Evolutionary conservation across 2,113 vertebrate genomes (phyloP).

Genomic region (Lamprologus lemairii): DNA sequence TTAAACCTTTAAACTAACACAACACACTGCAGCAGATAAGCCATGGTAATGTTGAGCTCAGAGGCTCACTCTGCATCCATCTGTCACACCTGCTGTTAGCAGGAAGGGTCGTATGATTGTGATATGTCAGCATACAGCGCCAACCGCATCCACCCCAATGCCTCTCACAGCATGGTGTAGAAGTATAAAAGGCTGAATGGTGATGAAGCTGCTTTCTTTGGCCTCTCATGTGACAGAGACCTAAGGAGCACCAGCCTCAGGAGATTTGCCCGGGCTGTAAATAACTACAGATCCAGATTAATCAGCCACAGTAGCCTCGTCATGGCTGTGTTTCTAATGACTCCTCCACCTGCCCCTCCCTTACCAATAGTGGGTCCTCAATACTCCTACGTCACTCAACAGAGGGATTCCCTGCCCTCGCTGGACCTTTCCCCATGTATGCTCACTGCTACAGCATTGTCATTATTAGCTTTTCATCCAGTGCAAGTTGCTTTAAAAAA

Average conservation of each 20-base stretch:
- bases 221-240: neutral
- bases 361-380: neutral
- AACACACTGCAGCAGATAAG: slow-evolving; percentile 16
- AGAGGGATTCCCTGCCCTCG: slow-evolving; percentile 37
- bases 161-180: neutral
- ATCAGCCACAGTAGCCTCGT: slow-evolving; percentile 21
- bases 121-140: neutral
- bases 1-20: neutral
- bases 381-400: neutral
- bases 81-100: slow-evolving; percentile 24
- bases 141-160: neutral
- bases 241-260: neutral
- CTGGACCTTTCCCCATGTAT: neutral
- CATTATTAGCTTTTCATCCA: neutral
- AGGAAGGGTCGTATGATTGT: neutral
- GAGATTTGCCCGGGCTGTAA: slow-evolving; percentile 60
- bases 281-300: slow-evolving; percentile 70
- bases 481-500: neutral
- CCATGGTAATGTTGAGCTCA: slow-evolving; percentile 33
- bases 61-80: slow-evolving; percentile 14
- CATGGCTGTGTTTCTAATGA: neutral
- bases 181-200: neutral
- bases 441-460: neutral
- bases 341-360: neutral
- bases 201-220: neutral